phyloP scores from a whole-genome alignment of 2,797 vertebrate species.

The Notolabrus celidotus region DNA sequence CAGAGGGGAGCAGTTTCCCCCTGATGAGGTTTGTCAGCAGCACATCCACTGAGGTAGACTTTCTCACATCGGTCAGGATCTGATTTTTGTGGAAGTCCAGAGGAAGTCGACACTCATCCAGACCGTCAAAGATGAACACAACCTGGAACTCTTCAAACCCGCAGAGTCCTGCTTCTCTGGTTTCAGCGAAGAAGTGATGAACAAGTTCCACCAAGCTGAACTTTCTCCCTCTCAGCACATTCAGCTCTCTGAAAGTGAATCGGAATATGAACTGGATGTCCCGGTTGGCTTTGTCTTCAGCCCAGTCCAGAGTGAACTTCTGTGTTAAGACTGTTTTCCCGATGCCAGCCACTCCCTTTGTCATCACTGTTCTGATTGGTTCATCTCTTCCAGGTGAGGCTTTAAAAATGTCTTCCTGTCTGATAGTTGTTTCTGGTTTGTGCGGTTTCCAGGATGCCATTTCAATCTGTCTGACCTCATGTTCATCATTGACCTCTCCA shows the following conservation, averaged over 20 bases:
- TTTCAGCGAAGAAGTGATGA: conserved; percentile 13
- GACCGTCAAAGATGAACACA: conserved; percentile 16
- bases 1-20: not conserved
- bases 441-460: not conserved
- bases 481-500: conserved; percentile 3
- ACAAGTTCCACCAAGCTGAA: conserved; percentile 9
- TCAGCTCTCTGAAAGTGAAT: conserved; percentile 12
- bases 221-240: conserved; percentile 7
- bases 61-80: not conserved
- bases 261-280: conserved; percentile 1
- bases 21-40: conserved; percentile 6
- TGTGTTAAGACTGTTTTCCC: conserved; percentile 11
- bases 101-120: conserved; percentile 19
- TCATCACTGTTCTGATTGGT: conserved; percentile 15
- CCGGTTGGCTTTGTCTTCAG: conserved; percentile 9
- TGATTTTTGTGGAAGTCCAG: not conserved
- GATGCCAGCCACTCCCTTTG: conserved; percentile 11
- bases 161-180: conserved; percentile 14
- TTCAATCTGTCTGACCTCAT: conserved; percentile 3
- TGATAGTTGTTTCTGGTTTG: not conserved
- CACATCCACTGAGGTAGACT: conserved; percentile 9
- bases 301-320: conserved; percentile 18
- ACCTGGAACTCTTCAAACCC: conserved; percentile 13
- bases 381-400: not conserved
- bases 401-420: not conserved